A percentile compares a stretch with the other conserved stretches of the same genome.
phyloP scores from a whole-genome alignment of 37 sponge, comb jelly and placozoan genomes.

The Beroe forskalii region DNA sequence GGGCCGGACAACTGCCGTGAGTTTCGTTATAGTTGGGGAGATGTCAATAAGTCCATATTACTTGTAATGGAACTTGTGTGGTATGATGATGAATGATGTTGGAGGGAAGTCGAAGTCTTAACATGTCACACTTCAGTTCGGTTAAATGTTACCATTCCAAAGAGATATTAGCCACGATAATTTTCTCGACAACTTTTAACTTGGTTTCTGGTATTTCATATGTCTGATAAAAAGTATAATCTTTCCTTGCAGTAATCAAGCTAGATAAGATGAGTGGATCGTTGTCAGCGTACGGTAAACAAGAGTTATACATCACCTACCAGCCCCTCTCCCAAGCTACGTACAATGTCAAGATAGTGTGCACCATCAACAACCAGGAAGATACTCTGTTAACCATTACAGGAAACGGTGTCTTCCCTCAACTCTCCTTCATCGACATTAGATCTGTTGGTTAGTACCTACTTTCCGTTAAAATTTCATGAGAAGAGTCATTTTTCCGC shows the following conservation, averaged over 20 bases:
- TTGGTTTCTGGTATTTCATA: too few species aligned
- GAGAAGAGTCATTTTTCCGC: too few species aligned
- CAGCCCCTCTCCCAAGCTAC: conserved; percentile 48
- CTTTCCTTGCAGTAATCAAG: not conserved
- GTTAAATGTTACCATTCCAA: too few species aligned
- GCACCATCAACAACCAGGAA: conserved; percentile 32
- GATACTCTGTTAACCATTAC: conserved; percentile 66
- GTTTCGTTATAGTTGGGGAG: too few species aligned
- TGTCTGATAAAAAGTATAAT: too few species aligned
- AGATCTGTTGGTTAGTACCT: conserved; percentile 31
- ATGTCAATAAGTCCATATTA: too few species aligned
- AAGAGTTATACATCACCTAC: conserved; percentile 30
- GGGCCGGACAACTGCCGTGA: conserved; percentile 32
- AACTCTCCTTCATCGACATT: conserved; percentile 73
- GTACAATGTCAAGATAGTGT: conserved; percentile 6
- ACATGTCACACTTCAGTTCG: too few species aligned
- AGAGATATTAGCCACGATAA: too few species aligned
- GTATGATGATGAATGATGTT: too few species aligned
- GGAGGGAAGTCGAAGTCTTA: too few species aligned
- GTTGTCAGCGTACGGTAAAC: conserved; percentile 39
- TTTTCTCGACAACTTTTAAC: too few species aligned
- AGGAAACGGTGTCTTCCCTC: conserved; percentile 76
- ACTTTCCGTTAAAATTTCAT: not conserved
- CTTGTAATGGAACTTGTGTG: too few species aligned
- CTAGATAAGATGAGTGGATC: conserved; percentile 47